Base-by-base conservation (phyloP, 2,797 vertebrate genomes). In the Scarus forsteni region DNA sequence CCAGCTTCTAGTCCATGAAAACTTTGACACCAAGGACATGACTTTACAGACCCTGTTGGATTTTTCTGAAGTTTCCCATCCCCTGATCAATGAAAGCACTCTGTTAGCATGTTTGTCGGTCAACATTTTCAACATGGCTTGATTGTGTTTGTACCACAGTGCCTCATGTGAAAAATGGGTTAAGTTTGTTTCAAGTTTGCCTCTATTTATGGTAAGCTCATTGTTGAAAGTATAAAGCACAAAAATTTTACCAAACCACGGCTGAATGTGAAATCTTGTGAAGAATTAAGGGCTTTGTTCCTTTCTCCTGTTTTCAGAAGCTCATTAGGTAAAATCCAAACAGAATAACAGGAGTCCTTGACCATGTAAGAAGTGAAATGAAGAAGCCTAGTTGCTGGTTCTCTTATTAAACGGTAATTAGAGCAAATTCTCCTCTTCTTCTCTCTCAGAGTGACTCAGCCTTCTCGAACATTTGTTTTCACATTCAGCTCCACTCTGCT, bases 371-470 rank as follows among this genome's bases (percentile, higher is more conserved):
- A 35, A 36, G 10, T 54, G 42, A 53, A 36, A 46, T 43, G 10
- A 42, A 19, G 55, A 43, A 60, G 55, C 12, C 3, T 5, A 45
- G n/a, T 39, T 10, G 3, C 8, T 13, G 7, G 54, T 51, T 60
- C 36, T 66, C 50, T 40, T 48, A 58, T 15, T 10, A 53, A 53
- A 64, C 3, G 11, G 12, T 10, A 44, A 59, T 12, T 44, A 55
- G 51, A 70, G 42, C 7, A 9, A 49, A 6, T 11, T 46, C 45
- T 51, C 11, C 14, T 52, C 18, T 3, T 19, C 8, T 3, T 4
- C 19, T 43, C 34, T 6, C 13, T 48, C 14, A 35, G 45, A 49
- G 56, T 54, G 64, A 67, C n/a, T 79, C 73, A 71, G 60, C 54
- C 40, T 60, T 43, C 61, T 19, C 63, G 27, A 27, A 27, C 48